Evolutionary conservation across 2,797 vertebrate genomes (phyloP), one percentile per base, ranked within the genome.

Genomic region (Danio tinwini): DNA sequence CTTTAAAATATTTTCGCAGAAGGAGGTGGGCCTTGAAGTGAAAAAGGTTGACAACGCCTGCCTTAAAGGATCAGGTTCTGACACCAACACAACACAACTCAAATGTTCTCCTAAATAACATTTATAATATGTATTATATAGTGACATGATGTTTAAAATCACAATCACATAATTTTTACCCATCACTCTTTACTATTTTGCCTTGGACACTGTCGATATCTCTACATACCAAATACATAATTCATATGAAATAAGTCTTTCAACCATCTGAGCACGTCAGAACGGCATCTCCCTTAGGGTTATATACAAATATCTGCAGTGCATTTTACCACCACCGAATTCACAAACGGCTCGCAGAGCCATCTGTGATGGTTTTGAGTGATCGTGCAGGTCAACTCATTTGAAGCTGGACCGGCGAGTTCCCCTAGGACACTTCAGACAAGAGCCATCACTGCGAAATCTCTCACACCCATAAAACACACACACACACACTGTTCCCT

Each of bases 321-420:
- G 16, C 13, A 64, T 65, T 13, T 73, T 19, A 68, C 53, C 40
- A 40, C 74, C 52, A 19, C 53, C 29, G 16, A 74, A 29, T 17
- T 40, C 14, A 12, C 29, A 17, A 37, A 80, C 1, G n/a, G 13
- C 13, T 21, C 42, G 4, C 44, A 45, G 4, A 58, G 71, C 71
- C 56, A 64, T 64, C 68, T 80, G 14, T 73, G 59, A 39, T 65
- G 47, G 29, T 70, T 21, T 62, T 50, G 40, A 59, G 52, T 55
- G 21, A 47, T 19, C 29, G 16, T 10, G 29, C 19, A 55, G 42
- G 47, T 13, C 47, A 11, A 39, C 39, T 49, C 19, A 19, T 74
- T 42, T 74, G 16, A 74, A 74, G 63, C 49, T 17, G 14, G 11
- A 72, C 50, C 37, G 17, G 39, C 68, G 47, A 47, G 44, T 17